Percentiles rank a stretch among this genome's conserved stretches.
These are phyloP conservation scores for Anhinga rufa DNA, from an alignment of 2,113 vertebrate species.

Conservation along the genomic window DNA sequence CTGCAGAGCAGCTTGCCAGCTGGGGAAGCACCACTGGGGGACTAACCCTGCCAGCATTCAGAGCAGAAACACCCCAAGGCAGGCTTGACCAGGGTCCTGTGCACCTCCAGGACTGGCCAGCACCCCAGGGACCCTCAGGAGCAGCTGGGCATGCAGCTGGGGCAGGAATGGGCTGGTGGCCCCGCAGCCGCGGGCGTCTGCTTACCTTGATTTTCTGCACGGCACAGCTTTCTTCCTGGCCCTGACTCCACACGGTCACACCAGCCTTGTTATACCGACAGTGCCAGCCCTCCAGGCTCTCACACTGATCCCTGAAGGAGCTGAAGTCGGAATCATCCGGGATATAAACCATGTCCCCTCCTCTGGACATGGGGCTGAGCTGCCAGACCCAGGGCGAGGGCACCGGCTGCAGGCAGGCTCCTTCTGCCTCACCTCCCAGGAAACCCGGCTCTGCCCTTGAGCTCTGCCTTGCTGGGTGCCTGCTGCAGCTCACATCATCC, in stretches of 20 bases:
- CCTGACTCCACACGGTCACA: slow-evolving; percentile 78
- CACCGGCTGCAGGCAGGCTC: neutral
- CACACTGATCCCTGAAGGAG: slow-evolving; percentile 81
- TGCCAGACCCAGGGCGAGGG: neutral
- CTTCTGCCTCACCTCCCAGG: neutral
- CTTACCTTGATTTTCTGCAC: slow-evolving; percentile 90
- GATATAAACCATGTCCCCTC: slow-evolving; percentile 73
- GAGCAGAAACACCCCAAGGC: neutral
- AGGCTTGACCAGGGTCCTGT: neutral
- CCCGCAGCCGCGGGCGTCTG: neutral
- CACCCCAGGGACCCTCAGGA: neutral
- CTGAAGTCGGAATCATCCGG: slow-evolving; percentile 82
- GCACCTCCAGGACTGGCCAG: neutral
- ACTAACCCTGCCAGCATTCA: neutral
- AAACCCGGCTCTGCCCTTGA: neutral
- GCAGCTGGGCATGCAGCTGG: neutral
- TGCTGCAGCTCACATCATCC: neutral
- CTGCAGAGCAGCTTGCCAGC: neutral
- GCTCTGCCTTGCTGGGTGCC: neutral
- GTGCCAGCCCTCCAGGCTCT: slow-evolving; percentile 80
- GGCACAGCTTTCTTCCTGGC: slow-evolving; percentile 71
- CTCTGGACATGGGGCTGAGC: slow-evolving; percentile 19
- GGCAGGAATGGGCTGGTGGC: neutral
- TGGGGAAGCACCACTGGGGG: neutral
- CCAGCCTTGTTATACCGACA: slow-evolving; percentile 80